Evolutionary conservation across 2,797 vertebrate genomes (phyloP).

Genomic region (Smutsia temminckii): DNA sequence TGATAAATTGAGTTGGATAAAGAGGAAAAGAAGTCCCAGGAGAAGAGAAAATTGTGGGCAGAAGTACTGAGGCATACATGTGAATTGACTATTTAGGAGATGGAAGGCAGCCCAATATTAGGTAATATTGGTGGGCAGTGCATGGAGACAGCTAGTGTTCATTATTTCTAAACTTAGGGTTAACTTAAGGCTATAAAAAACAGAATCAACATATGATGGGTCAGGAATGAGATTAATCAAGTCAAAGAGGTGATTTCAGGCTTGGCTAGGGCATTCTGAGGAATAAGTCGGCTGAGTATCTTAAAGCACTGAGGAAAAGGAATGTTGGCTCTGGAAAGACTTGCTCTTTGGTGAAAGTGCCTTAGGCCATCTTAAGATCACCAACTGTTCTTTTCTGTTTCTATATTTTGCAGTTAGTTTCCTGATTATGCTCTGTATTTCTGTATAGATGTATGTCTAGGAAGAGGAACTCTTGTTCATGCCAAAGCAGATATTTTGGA

Average conservation of each 20-base stretch:
- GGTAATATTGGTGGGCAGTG: not conserved
- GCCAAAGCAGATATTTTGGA: not conserved
- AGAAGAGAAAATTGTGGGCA: conserved; percentile 14
- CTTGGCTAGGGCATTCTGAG: not conserved
- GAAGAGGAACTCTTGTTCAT: not conserved
- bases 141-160: not conserved
- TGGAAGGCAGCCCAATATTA: not conserved
- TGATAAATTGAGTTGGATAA: not conserved
- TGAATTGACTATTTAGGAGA: not conserved
- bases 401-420: not conserved
- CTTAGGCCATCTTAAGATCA: not conserved
- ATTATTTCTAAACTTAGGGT: not conserved
- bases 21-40: not conserved
- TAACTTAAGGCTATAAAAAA: not conserved
- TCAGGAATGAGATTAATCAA: not conserved
- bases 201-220: not conserved
- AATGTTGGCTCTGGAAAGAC: not conserved
- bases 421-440: not conserved
- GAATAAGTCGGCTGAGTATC: not conserved
- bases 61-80: not conserved
- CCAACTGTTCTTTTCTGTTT: not conserved
- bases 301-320: not conserved
- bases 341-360: not conserved
- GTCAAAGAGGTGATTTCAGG: not conserved
- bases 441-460: not conserved